phyloP scores from a whole-genome alignment of 2,888 invertebrate species.

The Epinotia nisella region DNA sequence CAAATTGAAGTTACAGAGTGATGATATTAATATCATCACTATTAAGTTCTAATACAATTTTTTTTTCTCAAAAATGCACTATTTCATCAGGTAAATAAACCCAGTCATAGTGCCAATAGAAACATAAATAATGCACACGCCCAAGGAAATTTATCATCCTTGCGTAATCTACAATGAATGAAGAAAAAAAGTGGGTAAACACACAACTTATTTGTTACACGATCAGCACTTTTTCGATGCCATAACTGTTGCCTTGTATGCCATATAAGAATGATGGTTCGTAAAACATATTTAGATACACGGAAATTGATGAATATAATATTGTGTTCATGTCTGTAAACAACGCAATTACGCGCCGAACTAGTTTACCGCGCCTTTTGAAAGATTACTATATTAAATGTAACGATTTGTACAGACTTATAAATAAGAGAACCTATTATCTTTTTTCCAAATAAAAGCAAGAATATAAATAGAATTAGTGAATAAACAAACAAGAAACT shows the following conservation, averaged over 20 bases:
- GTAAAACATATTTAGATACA: not conserved
- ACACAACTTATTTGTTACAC: constrained; percentile 15
- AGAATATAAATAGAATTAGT: constrained; percentile 8
- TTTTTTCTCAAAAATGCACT: not conserved
- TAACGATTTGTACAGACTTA: not conserved
- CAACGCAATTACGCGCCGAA: constrained; percentile 77
- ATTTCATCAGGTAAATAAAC: constrained; percentile 5
- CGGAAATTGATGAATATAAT: constrained; percentile 15
- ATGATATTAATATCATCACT: not conserved
- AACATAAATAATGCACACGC: constrained; percentile 43
- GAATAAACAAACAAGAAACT: constrained; percentile 49
- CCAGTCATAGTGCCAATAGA: constrained; percentile 11
- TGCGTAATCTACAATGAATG: constrained; percentile 41
- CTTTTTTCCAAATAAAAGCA: not conserved
- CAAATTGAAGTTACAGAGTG: not conserved
- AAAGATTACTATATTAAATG: not conserved
- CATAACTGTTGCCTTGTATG: not conserved
- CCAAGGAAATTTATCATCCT: constrained; percentile 38
- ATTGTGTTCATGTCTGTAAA: constrained; percentile 67
- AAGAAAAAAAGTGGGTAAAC: constrained; percentile 20
- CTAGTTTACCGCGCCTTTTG: constrained; percentile 42
- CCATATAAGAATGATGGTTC: not conserved
- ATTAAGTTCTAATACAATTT: not conserved
- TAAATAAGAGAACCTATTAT: not conserved
- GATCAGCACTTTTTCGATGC: not conserved